Conservation (phyloP, 1,140 invertebrate genomes). For the Zaprionus lachaisei region DNA sequence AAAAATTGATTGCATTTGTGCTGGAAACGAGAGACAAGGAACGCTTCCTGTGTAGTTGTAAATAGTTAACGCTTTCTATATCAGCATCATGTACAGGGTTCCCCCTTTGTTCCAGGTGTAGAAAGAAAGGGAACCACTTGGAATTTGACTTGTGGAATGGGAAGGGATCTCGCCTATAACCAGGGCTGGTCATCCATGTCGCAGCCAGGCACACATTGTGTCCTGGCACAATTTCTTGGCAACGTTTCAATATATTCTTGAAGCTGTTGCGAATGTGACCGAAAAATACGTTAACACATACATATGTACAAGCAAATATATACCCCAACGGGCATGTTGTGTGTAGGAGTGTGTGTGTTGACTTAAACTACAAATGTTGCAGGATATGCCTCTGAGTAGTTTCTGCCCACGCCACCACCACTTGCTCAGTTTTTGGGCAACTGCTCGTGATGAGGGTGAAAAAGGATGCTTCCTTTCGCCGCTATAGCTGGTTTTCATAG, state of each 20-base stretch:
- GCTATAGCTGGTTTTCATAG: slow-evolving; percentile 16
- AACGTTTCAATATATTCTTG: slow-evolving; percentile 55
- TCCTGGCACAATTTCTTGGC: slow-evolving; percentile 62
- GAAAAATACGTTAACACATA: slow-evolving; percentile 34
- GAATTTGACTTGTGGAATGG: neutral
- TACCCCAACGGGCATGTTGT: slow-evolving; percentile 29
- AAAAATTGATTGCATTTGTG: slow-evolving; percentile 80
- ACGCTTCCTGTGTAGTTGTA: slow-evolving; percentile 12
- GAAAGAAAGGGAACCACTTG: neutral
- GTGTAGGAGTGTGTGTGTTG: slow-evolving; percentile 27
- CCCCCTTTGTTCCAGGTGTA: neutral
- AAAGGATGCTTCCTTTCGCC: slow-evolving; percentile 74
- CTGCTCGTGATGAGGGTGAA: slow-evolving; percentile 77
- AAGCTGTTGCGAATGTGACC: slow-evolving; percentile 41
- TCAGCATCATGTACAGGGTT: neutral
- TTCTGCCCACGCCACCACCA: slow-evolving; percentile 41
- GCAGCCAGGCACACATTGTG: neutral
- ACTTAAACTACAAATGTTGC: slow-evolving; percentile 45
- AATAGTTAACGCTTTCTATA: slow-evolving; percentile 49
- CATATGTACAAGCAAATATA: slow-evolving; percentile 33
- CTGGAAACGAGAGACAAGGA: neutral
- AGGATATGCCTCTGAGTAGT: slow-evolving; percentile 66
- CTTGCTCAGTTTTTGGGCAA: slow-evolving; percentile 64
- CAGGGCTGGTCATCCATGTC: no score
- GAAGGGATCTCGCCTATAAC: neutral